Evolutionary conservation across 1,140 invertebrate genomes (phyloP), one percentile per base, ranked within the genome.

Genomic region (Lethocerus indicus): DNA sequence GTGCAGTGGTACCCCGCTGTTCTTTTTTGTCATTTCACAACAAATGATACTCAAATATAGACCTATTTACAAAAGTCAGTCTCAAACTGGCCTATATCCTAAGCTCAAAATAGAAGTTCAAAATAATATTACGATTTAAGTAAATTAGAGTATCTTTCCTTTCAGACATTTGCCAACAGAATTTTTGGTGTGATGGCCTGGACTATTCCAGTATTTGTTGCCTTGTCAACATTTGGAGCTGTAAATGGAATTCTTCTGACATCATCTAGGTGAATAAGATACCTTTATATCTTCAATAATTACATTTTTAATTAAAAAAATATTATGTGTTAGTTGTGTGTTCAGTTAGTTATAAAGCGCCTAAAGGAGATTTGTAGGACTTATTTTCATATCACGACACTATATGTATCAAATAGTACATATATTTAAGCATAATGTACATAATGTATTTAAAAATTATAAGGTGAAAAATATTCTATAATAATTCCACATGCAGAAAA

Each of bases 191-290:
- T 76, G 51, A 80, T 97, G 66, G 89, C 93, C 13, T 95, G 91
- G 79, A 83, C 82, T n/a, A 97, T 99, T 64, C 94, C 95, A 2
- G 74, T 98, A 18, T 98, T 97, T 69, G 95, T 99, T 0, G 93
- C 95, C 0, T 75, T 97, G 49, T 98, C 93, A 0, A 97, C 93
- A 1, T 97, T 98, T 65, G 96, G 95, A 24, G 95, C 92, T 49
- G 92, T 98, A 5, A 98, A 98, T 66, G 95, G 95, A 54, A 93
- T 98, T 56, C 71, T 99, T 16, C 78, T 98, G 41, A 98, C 96
- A 21, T 95, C 93, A 14, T 97, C 95, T 6, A 74, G 78, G 76
- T 79, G 57, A 45, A 23, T 53, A 25, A 36, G n/a, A 16, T 36
- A 7, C 2, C 20, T 36, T 36, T 16, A 3, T 36, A 16, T 3